Percentiles rank a stretch among this genome's conserved stretches.
These are phyloP conservation scores for Isichthys henryi DNA, from an alignment of 2,113 vertebrate species.

Conservation along the genomic window DNA sequence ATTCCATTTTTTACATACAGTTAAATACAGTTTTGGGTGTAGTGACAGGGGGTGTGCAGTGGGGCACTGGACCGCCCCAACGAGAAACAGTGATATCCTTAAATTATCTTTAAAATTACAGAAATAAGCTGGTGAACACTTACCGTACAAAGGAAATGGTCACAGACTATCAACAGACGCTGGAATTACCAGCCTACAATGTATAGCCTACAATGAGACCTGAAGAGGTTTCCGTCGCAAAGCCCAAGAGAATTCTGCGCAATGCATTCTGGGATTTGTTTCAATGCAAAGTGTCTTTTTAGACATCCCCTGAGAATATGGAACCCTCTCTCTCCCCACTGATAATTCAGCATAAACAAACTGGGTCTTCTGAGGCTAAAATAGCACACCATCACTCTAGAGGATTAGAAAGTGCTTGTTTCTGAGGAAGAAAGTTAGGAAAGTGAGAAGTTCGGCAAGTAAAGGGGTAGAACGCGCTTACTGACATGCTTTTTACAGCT, in stretches of 20 bases:
- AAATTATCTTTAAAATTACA: neutral
- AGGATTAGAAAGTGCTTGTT: constrained; percentile 7
- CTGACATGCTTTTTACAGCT: neutral
- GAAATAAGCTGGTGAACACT: neutral
- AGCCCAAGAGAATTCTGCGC: neutral
- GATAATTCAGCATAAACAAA: constrained; percentile 12
- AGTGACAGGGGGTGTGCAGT: neutral
- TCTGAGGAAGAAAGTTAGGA: constrained; percentile 10
- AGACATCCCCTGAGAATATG: constrained; percentile 5
- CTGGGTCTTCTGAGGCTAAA: constrained; percentile 9
- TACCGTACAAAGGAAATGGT: neutral
- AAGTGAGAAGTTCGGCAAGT: neutral
- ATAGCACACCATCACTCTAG: constrained; percentile 5
- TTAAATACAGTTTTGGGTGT: neutral
- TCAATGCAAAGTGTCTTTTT: neutral
- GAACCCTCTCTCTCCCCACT: neutral
- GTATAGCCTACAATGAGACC: neutral
- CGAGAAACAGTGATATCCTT: neutral
- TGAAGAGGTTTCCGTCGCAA: neutral
- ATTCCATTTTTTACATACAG: too few species aligned
- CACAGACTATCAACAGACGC: neutral
- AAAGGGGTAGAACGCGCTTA: neutral
- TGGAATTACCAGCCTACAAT: neutral
- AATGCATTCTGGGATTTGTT: constrained; percentile 17
- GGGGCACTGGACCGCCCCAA: neutral